Percentiles rank a stretch among this genome's conserved stretches.
Conservation (phyloP, 2,113 vertebrate genomes). For the Microcebus jonahi region DNA sequence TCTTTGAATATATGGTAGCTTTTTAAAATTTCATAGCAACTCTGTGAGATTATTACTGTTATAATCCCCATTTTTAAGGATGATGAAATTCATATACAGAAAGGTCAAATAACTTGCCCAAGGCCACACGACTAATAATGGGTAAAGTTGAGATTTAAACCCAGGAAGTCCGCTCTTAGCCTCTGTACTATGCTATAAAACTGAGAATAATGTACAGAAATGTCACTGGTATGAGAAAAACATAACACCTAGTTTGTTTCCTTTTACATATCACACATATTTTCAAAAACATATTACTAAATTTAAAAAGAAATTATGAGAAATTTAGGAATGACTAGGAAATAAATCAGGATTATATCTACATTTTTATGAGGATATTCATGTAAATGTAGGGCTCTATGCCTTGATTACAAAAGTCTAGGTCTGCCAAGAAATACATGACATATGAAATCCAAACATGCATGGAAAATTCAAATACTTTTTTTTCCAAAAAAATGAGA, state of each 20-base stretch:
- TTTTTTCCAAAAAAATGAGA: not conserved
- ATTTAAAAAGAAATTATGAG: not conserved
- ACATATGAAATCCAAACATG: not conserved
- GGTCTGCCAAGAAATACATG: not conserved
- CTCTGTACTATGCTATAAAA: not conserved
- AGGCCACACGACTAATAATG: not conserved
- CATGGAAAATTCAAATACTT: not conserved
- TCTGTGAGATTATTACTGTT: not conserved
- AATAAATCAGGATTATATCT: not conserved
- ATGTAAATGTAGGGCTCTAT: not conserved
- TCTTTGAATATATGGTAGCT: not conserved
- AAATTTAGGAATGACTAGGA: not conserved
- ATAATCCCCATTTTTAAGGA: not conserved
- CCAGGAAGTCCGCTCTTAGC: not conserved
- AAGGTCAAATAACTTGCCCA: not conserved
- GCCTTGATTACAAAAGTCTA: not conserved
- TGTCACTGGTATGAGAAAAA: not conserved
- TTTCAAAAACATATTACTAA: not conserved
- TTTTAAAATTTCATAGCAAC: slow-evolving; percentile 2
- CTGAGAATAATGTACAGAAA: not conserved
- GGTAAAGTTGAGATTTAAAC: not conserved
- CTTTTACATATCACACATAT: not conserved
- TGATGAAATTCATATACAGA: not conserved
- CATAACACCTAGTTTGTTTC: not conserved
- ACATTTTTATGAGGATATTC: not conserved